Evolutionary conservation across 2,113 vertebrate genomes (phyloP).

Genomic region (Leiothrix lutea): DNA sequence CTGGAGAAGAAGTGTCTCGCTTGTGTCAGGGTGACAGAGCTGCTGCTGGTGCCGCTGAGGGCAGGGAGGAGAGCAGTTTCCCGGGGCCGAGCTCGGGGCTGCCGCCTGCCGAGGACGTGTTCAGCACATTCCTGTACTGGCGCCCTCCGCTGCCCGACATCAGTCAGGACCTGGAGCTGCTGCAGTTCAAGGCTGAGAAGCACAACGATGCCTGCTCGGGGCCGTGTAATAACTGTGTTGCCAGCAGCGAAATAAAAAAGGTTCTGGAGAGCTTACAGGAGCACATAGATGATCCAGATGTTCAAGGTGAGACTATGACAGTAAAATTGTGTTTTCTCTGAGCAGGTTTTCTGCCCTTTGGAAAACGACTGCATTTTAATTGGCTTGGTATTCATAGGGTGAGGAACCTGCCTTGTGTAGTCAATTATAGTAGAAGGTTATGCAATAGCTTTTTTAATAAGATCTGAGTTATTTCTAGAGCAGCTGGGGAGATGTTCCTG

Average conservation of each 20-base stretch:
- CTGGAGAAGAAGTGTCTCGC: not conserved
- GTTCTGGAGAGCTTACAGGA: constrained; percentile 85
- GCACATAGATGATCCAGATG: constrained; percentile 84
- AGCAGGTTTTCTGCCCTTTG: not conserved
- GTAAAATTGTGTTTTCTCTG: not conserved
- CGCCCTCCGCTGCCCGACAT: constrained; percentile 86
- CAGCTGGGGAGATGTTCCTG: not conserved
- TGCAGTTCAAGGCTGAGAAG: constrained; percentile 64
- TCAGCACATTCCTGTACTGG: constrained; percentile 86
- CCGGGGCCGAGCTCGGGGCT: not conserved
- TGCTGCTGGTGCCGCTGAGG: not conserved
- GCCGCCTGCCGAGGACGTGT: constrained; percentile 65
- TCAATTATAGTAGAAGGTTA: not conserved
- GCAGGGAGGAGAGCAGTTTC: not conserved
- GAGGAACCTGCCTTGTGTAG: not conserved
- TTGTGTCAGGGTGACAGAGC: not conserved
- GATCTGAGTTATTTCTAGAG: not conserved
- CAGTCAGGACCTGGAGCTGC: constrained; percentile 82
- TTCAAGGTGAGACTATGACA: constrained; percentile 79
- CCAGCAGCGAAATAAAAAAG: constrained; percentile 84
- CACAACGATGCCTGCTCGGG: not conserved
- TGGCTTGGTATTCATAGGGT: not conserved
- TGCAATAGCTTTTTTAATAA: not conserved
- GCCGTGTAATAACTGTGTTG: constrained; percentile 67
- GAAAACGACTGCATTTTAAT: not conserved